Evolutionary conservation across 2,888 invertebrate species (phyloP).

Genomic region (Anaspis maculata): DNA sequence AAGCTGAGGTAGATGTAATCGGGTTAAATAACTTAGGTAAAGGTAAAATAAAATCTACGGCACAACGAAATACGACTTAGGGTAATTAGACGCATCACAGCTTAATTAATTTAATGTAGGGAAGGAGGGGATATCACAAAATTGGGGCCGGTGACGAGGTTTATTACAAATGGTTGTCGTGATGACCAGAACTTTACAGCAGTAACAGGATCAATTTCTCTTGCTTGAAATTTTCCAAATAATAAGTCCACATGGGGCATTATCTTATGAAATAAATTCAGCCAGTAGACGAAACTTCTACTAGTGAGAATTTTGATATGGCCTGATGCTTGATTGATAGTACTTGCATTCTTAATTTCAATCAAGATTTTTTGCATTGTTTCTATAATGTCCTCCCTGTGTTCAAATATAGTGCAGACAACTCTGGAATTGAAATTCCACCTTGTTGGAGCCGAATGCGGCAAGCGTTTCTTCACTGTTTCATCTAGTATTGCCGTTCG

Average conservation of each 20-base stretch:
- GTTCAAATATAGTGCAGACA: conserved; percentile 16
- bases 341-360: conserved; percentile 10
- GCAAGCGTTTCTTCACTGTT: conserved; percentile 5
- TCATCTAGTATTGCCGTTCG: conserved; percentile 6
- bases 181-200: too few relatives aligned
- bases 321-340: conserved; percentile 14
- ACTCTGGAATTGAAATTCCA: conserved; percentile 17
- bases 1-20: too few relatives aligned
- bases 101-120: too few relatives aligned
- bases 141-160: too few relatives aligned
- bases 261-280: conserved; percentile 21
- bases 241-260: conserved; percentile 24
- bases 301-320: conserved; percentile 10
- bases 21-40: too few relatives aligned
- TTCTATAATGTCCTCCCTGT: conserved; percentile 18
- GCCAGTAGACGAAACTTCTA: conserved; percentile 22
- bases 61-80: too few relatives aligned
- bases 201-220: conserved; percentile 9
- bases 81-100: too few relatives aligned
- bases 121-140: too few relatives aligned
- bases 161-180: too few relatives aligned
- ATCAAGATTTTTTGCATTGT: conserved; percentile 20
- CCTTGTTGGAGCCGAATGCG: conserved; percentile 7
- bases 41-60: too few relatives aligned
- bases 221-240: conserved; percentile 18